These are phyloP conservation scores for Hippolais icterina DNA, from an alignment of 2,113 vertebrate genomes.

Conservation along the genomic window DNA sequence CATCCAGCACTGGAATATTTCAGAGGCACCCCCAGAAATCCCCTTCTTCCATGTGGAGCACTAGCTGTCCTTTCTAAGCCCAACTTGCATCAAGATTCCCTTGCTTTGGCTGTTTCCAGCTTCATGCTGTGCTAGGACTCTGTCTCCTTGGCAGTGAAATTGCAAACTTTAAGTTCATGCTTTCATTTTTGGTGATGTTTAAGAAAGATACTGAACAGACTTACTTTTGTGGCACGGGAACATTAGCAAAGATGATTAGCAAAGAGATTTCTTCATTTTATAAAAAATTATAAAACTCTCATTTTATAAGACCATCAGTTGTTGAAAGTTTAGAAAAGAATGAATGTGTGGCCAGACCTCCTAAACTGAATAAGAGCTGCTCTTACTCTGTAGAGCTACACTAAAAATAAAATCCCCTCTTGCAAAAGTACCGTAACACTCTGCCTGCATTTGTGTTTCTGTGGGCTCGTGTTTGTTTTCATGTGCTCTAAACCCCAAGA, in stretches of 20 bases:
- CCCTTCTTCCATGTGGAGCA: not conserved
- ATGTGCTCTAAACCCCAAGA: not conserved
- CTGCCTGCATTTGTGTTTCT: fast-evolving
- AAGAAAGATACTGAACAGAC: no score
- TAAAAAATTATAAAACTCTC: no score
- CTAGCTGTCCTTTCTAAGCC: not conserved
- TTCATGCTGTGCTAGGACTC: fast-evolving
- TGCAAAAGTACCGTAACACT: not conserved
- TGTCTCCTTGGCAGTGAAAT: not conserved
- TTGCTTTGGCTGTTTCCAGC: not conserved
- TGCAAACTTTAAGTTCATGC: not conserved
- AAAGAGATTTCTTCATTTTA: no score
- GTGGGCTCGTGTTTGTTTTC: not conserved
- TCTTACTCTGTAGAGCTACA: not conserved
- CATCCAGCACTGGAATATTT: not conserved
- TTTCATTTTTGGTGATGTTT: not conserved
- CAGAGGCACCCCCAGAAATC: not conserved
- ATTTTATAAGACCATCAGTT: not conserved
- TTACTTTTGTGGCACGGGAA: not conserved
- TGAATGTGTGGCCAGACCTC: not conserved
- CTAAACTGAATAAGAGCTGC: not conserved
- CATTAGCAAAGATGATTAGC: no score
- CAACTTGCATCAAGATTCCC: not conserved
- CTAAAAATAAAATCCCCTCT: constrained; percentile 7
- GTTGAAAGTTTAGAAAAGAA: not conserved